A percentile compares a stretch with the other conserved stretches of the same genome.
These are phyloP conservation scores for Torymus aiolomorphi DNA, from an alignment of 2,888 invertebrate genomes.

Conservation along the genomic window DNA sequence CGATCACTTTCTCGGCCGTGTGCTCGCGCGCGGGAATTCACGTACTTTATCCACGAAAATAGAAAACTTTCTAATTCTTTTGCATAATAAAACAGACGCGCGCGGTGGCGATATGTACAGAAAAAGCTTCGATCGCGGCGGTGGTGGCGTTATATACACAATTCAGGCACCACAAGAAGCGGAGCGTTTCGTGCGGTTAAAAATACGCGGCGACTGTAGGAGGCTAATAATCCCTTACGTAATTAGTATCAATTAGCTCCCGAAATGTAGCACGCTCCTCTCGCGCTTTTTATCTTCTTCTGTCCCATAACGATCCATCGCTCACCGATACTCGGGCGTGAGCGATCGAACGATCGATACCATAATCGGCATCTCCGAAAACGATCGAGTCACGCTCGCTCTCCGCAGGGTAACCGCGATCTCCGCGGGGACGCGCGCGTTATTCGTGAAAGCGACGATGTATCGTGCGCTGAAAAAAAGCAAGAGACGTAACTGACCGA, in stretches of 20 bases:
- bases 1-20: slow-evolving; percentile 27
- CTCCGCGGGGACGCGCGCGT: too few species aligned
- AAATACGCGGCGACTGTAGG: neutral
- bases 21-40: neutral
- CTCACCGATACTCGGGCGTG: too few species aligned
- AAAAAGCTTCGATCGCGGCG: too few species aligned
- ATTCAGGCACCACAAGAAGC: too few species aligned
- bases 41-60: slow-evolving; percentile 12
- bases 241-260: slow-evolving; percentile 22
- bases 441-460: too few species aligned
- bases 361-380: too few species aligned
- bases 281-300: neutral
- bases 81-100: slow-evolving; percentile 26
- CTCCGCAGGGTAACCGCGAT: too few species aligned
- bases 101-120: neutral
- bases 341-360: too few species aligned
- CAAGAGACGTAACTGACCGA: too few species aligned
- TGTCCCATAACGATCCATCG: neutral
- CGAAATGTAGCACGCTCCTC: neutral
- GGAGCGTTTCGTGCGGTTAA: neutral
- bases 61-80: slow-evolving; percentile 39
- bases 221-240: slow-evolving; percentile 12
- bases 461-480: too few species aligned
- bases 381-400: too few species aligned
- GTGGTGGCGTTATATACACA: too few species aligned